Conservation (phyloP, 2,113 vertebrate genomes). For the Mohoua ochrocephala region DNA sequence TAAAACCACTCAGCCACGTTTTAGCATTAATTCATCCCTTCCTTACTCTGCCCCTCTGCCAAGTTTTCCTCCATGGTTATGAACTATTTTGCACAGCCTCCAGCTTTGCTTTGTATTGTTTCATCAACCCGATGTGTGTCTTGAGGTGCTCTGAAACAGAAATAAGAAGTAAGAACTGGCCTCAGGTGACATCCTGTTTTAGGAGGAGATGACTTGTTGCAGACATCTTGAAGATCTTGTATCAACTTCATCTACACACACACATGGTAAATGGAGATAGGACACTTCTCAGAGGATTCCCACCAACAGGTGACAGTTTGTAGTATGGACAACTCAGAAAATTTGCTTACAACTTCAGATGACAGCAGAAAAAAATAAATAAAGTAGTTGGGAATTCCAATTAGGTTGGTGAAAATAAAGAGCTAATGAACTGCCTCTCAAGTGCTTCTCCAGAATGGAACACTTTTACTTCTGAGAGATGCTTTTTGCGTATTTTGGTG, state of each 20-base stretch:
- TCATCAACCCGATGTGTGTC: neutral
- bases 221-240: neutral
- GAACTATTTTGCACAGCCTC: neutral
- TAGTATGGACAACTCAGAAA: neutral
- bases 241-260: neutral
- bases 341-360: neutral
- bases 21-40: neutral
- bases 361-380: neutral
- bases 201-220: neutral
- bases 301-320: neutral
- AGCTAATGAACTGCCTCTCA: neutral
- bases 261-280: neutral
- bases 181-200: neutral
- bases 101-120: neutral
- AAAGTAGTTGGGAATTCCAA: neutral
- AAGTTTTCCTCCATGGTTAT: neutral
- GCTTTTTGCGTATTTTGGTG: neutral
- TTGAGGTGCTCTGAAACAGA: neutral
- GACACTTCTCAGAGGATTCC: neutral
- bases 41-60: neutral
- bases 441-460: neutral
- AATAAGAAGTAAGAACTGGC: neutral
- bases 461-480: neutral
- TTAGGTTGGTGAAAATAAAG: neutral
- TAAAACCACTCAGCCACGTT: neutral